Evolutionary conservation across 2,113 vertebrate genomes (phyloP), one percentile per base, ranked within the genome.

Genomic region (Platycercus adscitus): DNA sequence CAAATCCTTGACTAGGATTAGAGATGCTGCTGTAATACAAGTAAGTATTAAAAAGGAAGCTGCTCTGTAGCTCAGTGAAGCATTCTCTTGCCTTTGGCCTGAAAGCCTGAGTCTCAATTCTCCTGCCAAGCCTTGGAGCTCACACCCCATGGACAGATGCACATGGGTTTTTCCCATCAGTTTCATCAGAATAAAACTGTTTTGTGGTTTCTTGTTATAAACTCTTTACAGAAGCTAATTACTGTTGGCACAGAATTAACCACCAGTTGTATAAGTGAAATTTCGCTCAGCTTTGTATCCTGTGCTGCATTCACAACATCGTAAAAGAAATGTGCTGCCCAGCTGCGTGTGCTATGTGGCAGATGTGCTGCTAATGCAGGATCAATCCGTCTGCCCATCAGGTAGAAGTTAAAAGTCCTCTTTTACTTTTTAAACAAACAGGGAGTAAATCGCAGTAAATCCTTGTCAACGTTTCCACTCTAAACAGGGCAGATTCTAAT

Each of bases 181-280:
- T 72, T 92, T 81, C 86, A 84, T 91, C 96, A 93, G 81, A 96
- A 88, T 81, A 84, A 91, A 96, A 91, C 92, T 92, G 81, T 91
- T 87, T 9, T 96, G 96, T 95, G 96, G 96, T 96, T 97, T 87
- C 92, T 92, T 28, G 58, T 92, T 96, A 92, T 76, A 94, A 96
- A 97, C 93, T 92, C 95, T 73, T 96, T 88, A 95, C 92, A 92
- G 83, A 26, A 93, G 92, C 83, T 96, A 96, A 94, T 97, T 97
- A 53, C 86, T 80, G 81, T 2, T 96, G 96, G 96, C 93, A 89
- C 23, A 43, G 92, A 85, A 44, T 65, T 96, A 93, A 96, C 93
- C 95, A 87, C 81, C 83, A 46, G 61, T 85, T 95, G 88, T 79
- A 89, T 37, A 92, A 92, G 69, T 79, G 91, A 91, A 82, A 73